Conservation (phyloP, 2,797 vertebrate genomes). For the Dallia pectoralis region DNA sequence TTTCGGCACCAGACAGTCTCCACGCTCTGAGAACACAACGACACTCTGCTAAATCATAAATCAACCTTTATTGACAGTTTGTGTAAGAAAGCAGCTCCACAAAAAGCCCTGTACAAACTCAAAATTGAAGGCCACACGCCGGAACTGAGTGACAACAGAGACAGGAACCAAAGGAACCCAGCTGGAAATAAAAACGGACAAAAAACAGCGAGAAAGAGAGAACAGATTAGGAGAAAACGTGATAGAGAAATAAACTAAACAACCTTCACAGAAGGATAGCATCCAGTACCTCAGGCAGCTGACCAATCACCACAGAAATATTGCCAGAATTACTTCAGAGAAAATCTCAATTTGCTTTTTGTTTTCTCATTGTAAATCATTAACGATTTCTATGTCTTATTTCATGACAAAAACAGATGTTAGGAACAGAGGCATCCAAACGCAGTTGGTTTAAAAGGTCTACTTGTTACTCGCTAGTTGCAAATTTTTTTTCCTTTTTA, state of each 20-base stretch:
- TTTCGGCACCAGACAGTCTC: conserved; percentile 16
- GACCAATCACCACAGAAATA: conserved; percentile 56
- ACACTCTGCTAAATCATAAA: conserved; percentile 35
- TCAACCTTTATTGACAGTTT: conserved; percentile 72
- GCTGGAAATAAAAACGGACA: conserved; percentile 23
- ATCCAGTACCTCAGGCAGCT: conserved; percentile 51
- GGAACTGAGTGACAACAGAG: conserved; percentile 44
- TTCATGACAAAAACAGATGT: conserved; percentile 25
- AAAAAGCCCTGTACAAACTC: conserved; percentile 59
- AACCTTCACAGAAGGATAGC: conserved; percentile 81
- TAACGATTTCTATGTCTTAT: conserved; percentile 34
- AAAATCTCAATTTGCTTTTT: conserved; percentile 38
- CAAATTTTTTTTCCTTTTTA: background rate
- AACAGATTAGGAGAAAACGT: conserved; percentile 4
- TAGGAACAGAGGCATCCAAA: background rate
- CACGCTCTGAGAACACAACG: background rate
- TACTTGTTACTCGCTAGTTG: background rate
- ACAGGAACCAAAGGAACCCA: conserved; percentile 28
- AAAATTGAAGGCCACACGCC: conserved; percentile 64
- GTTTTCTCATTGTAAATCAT: conserved; percentile 39
- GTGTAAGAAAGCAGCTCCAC: conserved; percentile 68
- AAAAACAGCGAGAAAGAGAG: conserved; percentile 31
- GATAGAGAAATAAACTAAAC: conserved; percentile 45
- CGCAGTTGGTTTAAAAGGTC: background rate
- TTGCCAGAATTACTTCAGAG: conserved; percentile 45